A percentile compares a stretch with the other conserved stretches of the same genome.
Evolutionary conservation across 2,797 vertebrate species (phyloP).

Genomic region (Cossypha heuglini): DNA sequence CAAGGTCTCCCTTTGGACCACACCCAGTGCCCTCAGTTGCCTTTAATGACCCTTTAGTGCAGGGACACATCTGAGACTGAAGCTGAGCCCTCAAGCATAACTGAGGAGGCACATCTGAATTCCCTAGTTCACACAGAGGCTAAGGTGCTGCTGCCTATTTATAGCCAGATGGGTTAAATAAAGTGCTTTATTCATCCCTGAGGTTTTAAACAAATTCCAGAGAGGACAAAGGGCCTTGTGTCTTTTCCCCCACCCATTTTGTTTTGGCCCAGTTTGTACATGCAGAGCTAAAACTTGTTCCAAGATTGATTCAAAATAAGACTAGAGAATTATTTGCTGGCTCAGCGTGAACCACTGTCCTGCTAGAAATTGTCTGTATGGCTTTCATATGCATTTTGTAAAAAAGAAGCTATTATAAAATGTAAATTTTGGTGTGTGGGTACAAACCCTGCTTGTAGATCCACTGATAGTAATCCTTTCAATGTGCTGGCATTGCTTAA

Average conservation of each 20-base stretch:
- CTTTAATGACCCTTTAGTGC: background rate
- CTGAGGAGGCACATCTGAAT: background rate
- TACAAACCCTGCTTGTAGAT: background rate
- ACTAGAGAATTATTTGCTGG: slow-evolving; percentile 30
- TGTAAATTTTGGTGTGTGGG: background rate
- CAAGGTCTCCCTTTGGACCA: background rate
- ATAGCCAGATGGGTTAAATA: slow-evolving; percentile 52
- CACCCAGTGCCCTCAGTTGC: background rate
- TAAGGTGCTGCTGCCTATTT: slow-evolving; percentile 47
- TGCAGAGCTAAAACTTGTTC: slow-evolving; percentile 7
- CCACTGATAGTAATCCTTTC: background rate
- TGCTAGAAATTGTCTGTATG: background rate
- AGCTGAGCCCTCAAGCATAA: background rate
- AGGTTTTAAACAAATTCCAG: slow-evolving; percentile 47
- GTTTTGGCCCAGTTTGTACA: background rate
- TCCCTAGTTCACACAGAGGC: background rate
- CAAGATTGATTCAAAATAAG: slow-evolving; percentile 30
- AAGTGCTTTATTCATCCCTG: slow-evolving; percentile 36
- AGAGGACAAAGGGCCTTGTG: slow-evolving; percentile 55
- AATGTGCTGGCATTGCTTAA: background rate
- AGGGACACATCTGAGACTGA: background rate
- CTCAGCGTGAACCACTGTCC: background rate
- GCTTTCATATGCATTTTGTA: background rate
- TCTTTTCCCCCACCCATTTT: slow-evolving; percentile 35
- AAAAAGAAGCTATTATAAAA: background rate